Conservation (phyloP, 2,888 invertebrate genomes). For the Phyto melanocephala region DNA sequence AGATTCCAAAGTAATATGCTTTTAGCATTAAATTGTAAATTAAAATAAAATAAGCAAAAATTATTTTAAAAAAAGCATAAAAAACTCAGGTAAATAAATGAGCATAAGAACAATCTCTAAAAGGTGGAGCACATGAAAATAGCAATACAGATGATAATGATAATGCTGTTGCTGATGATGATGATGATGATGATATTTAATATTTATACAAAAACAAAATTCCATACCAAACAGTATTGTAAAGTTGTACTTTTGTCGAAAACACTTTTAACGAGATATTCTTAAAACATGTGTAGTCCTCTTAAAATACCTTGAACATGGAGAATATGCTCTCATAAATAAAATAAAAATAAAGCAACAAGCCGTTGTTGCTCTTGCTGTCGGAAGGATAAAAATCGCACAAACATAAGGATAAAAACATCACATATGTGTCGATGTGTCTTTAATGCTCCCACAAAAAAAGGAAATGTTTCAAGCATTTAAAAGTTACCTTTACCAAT, state of each 20-base stretch:
- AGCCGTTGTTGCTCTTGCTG: slow-evolving; percentile 9
- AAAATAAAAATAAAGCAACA: slow-evolving; percentile 4
- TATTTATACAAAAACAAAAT: background rate
- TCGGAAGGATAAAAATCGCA: slow-evolving; percentile 14
- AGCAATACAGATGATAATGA: slow-evolving; percentile 12
- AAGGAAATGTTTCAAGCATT: slow-evolving; percentile 49
- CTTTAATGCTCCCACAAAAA: slow-evolving; percentile 28
- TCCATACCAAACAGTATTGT: background rate
- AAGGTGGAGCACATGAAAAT: slow-evolving; percentile 25
- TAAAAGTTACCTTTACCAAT: slow-evolving; percentile 43
- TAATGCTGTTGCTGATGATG: background rate
- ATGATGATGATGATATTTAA: background rate
- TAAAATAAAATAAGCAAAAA: slow-evolving; percentile 37
- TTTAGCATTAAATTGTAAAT: slow-evolving; percentile 46
- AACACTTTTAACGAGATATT: slow-evolving; percentile 44
- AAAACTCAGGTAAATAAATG: slow-evolving; percentile 1
- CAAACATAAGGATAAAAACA: slow-evolving; percentile 28
- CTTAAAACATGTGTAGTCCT: slow-evolving; percentile 41
- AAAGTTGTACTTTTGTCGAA: slow-evolving; percentile 5
- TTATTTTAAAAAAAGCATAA: background rate
- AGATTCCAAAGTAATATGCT: slow-evolving; percentile 17
- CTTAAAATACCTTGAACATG: slow-evolving; percentile 38
- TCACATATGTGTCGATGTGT: background rate
- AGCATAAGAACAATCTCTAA: background rate
- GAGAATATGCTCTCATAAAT: background rate